Evolutionary conservation across 2,113 vertebrate species (phyloP), one percentile per base, ranked within the genome.

Genomic region (Nyctibius bracteatus): DNA sequence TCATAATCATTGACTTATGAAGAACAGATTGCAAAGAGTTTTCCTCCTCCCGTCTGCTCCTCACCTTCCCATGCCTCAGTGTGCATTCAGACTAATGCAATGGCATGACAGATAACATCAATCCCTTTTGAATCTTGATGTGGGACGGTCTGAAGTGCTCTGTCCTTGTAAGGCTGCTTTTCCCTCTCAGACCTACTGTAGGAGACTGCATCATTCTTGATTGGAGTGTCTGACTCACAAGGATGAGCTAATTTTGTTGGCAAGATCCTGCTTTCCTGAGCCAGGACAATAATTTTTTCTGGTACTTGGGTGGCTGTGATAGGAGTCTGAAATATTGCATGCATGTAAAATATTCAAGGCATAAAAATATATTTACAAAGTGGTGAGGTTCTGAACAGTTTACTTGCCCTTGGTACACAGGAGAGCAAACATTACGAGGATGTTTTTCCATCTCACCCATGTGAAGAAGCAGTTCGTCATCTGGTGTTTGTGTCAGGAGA

Each of bases 201-300:
- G 62, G 41, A 92, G 41, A 77, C 70, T 91, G 54, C 77, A 5
- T 81, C 90, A 66, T 88, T 68, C 81, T 94, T 96, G 88, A 94
- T 33, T 94, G 86, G 75, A 92, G 52, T 58, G 81, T 92, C 81
- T 97, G 94, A 96, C 81, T 96, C 95, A 94, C 70, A 91, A 75
- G 54, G 90, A 92, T 95, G 73, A 95, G 81, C 91, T 95, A 93
- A 94, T 96, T 87, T 91, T 94, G n/a, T 91, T 96, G 93, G 91
- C 92, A 70, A 72, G 77, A 84, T 87, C 58, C 62, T 87, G 49
- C 54, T 92, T 96, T 89, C 78, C 81, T 79, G 54, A 89, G 77
- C 70, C 84, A 92, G 66, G 44, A 75, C 68, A 66, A 94, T 89
- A 4, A 58, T 92, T 90, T 90, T 91, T 93, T 92, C 70, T 85